Percentiles rank a stretch among this genome's conserved stretches.
These are phyloP conservation scores for Pogonophryne albipinna DNA, from an alignment of 2,797 vertebrate species.

Conservation along the genomic window DNA sequence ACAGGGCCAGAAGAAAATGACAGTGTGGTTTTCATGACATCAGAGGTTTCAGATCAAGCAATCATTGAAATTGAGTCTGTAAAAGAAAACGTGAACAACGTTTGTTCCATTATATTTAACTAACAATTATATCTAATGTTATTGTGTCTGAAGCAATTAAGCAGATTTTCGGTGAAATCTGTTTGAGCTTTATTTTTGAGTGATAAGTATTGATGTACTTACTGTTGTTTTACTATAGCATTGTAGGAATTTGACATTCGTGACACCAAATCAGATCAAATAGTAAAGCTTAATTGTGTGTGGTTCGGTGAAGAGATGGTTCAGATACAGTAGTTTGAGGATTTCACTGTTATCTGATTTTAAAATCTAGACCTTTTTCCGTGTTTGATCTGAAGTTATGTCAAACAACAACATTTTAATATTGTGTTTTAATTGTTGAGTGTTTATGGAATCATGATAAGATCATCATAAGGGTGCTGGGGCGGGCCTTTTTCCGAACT, in stretches of 20 bases:
- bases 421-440: too few species aligned
- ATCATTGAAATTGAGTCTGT: neutral
- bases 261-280: neutral
- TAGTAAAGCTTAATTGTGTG: too few species aligned
- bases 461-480: too few species aligned
- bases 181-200: conserved; percentile 16
- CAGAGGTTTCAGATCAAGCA: conserved; percentile 1
- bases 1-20: conserved; percentile 17
- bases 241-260: conserved; percentile 18
- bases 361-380: neutral
- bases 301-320: too few species aligned
- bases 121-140: conserved; percentile 1
- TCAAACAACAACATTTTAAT: too few species aligned
- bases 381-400: neutral
- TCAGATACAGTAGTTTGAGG: too few species aligned
- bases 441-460: too few species aligned
- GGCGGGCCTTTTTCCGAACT: too few species aligned
- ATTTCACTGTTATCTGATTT: too few species aligned
- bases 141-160: neutral
- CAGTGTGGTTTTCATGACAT: neutral
- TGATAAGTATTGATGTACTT: neutral
- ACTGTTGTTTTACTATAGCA: conserved; percentile 5
- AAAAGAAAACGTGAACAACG: conserved; percentile 3
- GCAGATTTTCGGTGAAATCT: conserved; percentile 1
- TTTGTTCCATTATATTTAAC: neutral